Base-by-base conservation (phyloP, 2,797 vertebrate genomes). In the Siniperca scherzeri region DNA sequence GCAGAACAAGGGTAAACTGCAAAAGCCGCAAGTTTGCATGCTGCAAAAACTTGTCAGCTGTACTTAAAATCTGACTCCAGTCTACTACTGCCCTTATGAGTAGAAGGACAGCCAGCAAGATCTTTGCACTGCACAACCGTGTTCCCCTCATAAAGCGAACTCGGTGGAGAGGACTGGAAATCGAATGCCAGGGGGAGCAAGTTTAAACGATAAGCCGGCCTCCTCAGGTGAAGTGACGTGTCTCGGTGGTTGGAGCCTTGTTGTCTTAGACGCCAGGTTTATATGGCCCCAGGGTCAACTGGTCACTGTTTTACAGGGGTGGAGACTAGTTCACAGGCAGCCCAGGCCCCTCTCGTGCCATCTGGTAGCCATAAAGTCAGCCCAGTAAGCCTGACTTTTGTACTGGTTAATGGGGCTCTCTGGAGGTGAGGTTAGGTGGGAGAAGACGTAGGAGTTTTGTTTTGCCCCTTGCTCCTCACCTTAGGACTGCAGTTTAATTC, bases 311-410 rank as follows among this genome's bases (percentile, higher is more conserved):
- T 94, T 93, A 91, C 89, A 78, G 93, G 91, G 96, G 88, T 94
- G 93, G 90, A 86, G 91, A 88, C 91, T 90, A 93, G 94, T 91
- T 95, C 93, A 93, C 92, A 89, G 94, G 87, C 91, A 88, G 87
- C 89, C 40, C 56, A 33, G 88, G 83, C 82, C 90, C 92, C 93
- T 84, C 82, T 88, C 52, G 30, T 94, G 92, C 96, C 98, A 98
- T 98, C 98, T 99, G 98, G 96, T 92, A 94, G 91, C 95, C 94
- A 95, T 98, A 97, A 98, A 94, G 95, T 92, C 64, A 36, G 93
- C 93, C 79, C 91, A 92, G 93, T 94, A 87, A 81, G 84, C 42
- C 95, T 89, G 94, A 95, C 94, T 96, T 94, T 92, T 90, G 82
- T 83, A 27, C 84, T 52, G 48, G 86, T 93, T 92, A 89, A 90